Base-by-base conservation (phyloP, 2,888 invertebrate genomes). In the Drosophila diplacantha region DNA sequence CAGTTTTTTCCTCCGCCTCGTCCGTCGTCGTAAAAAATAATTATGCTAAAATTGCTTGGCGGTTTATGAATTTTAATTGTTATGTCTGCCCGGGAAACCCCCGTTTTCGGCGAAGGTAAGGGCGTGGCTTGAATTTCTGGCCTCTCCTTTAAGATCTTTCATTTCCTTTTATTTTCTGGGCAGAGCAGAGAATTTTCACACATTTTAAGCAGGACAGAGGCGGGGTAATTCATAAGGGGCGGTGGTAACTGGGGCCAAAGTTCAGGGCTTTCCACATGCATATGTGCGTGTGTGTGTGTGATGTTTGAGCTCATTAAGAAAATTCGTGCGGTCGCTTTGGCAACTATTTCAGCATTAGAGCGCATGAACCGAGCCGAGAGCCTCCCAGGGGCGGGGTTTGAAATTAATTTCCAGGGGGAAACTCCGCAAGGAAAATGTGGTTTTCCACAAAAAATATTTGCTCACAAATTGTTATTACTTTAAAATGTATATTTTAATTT, bases 41-140 rank as follows among this genome's bases (percentile, higher is more conserved):
- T 75, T 75, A 77, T 71, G 69, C 56, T 73, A 37, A 69, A 77
- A 71, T 72, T 69, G 71, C 65, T 60, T 64, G 52, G 70, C 72
- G 68, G 68, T 61, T 74, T 74, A 79, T 67, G 65, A 80, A 77
- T 69, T 75, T 74, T 77, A 77, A 77, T 77, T 77, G 77, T 74
- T 74, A 65, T 70, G 55, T 70, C 70, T 53, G 53, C 43, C 34
- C 39, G 59, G 59, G 64, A 43, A 59, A 35, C 20, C 54, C 54
- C 31, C 44, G 20, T 57, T 55, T 47, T 32, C 18, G 39, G 5
- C 2, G 8, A 52, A 43, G 51, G 50, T 34, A 52, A 3, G 57
- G 59, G 57, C 58, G 62, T 58, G 75, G 59, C 63, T 65, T 65
- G 47, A 74, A 71, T 44, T 26, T 29, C 26, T n/a, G 55, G 14